Conservation (phyloP, 2,888 invertebrate species). For the Watsonalla binaria region DNA sequence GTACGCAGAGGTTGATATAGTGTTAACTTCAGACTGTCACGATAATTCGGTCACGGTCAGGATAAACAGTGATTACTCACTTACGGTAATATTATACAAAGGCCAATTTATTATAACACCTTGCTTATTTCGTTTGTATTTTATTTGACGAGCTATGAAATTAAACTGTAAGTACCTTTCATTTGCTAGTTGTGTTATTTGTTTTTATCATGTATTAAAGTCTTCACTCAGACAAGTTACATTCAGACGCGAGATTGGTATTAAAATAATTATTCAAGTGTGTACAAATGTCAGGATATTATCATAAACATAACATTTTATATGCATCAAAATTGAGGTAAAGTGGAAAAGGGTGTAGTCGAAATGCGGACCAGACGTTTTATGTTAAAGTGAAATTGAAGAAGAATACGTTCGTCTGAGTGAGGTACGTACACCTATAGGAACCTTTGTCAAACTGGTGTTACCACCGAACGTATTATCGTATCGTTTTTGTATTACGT, state of each 20-base stretch:
- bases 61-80: background rate
- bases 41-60: background rate
- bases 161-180: too few species aligned
- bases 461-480: background rate
- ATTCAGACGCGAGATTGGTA: too few species aligned
- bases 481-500: background rate
- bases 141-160: too few species aligned
- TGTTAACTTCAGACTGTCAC: conserved; percentile 21
- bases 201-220: too few species aligned
- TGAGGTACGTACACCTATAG: background rate
- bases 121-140: too few species aligned
- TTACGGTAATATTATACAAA: background rate
- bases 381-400: background rate
- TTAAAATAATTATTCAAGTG: background rate
- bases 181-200: too few species aligned
- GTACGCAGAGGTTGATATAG: conserved; percentile 37
- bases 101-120: too few species aligned
- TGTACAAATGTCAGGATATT: background rate
- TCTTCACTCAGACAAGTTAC: too few species aligned
- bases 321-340: background rate
- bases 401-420: background rate
- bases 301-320: background rate
- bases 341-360: background rate
- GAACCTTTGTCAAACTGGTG: background rate
- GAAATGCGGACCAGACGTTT: background rate